Evolutionary conservation across 2,113 vertebrate genomes (phyloP).

Genomic region (Salminus brasiliensis): DNA sequence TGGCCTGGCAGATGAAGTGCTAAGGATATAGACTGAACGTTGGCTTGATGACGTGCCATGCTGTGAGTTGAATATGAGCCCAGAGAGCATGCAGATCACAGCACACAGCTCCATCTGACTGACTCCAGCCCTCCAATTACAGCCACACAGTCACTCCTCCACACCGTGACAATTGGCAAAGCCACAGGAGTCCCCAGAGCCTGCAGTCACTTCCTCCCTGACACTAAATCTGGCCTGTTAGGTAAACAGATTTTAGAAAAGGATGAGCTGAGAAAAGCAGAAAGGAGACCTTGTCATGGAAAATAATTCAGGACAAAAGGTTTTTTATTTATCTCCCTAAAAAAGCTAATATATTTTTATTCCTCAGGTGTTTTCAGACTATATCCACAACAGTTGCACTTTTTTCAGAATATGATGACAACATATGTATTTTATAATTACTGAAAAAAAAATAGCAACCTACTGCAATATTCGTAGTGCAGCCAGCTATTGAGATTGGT

Average conservation of each 20-base stretch:
- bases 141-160: not conserved
- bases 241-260: slow-evolving; percentile 45
- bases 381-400: not conserved
- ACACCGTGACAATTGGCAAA: slow-evolving; percentile 52
- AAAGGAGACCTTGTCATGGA: not conserved
- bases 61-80: slow-evolving; percentile 41
- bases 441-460: not conserved
- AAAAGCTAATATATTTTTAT: too few relatives aligned
- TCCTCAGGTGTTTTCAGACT: too few relatives aligned
- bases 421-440: not conserved
- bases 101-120: slow-evolving; percentile 43
- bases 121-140: slow-evolving; percentile 11
- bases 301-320: not conserved
- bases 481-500: not conserved
- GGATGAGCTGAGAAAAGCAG: slow-evolving; percentile 1
- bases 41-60: slow-evolving; percentile 25
- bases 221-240: slow-evolving; percentile 45
- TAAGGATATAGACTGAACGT: slow-evolving; percentile 41
- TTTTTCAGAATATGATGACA: not conserved
- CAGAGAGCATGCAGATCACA: slow-evolving; percentile 37
- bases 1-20: slow-evolving; percentile 38
- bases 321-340: too few relatives aligned
- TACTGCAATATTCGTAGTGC: not conserved
- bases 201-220: slow-evolving; percentile 42
- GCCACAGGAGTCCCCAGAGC: slow-evolving; percentile 32